These are phyloP conservation scores for Corynorhinus townsendii DNA, from an alignment of 2,113 vertebrate genomes.

Conservation along the genomic window DNA sequence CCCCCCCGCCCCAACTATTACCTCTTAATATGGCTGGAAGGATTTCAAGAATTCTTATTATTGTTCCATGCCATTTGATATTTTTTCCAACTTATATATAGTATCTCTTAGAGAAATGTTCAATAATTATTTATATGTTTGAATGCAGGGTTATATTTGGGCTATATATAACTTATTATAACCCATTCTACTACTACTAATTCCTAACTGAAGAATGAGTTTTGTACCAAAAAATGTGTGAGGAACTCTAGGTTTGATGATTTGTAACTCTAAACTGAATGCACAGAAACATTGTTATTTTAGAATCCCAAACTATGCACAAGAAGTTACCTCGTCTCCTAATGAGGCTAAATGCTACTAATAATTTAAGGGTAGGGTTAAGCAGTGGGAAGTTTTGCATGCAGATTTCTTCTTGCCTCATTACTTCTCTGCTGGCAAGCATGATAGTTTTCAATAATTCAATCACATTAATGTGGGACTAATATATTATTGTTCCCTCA, in stretches of 20 bases:
- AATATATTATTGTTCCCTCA: not conserved
- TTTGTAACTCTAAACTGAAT: not conserved
- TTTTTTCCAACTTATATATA: not conserved
- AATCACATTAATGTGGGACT: not conserved
- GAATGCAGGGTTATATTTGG: not conserved
- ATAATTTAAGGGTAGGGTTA: not conserved
- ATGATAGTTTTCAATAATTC: not conserved
- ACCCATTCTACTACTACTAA: not conserved
- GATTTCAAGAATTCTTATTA: not conserved
- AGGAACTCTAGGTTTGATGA: not conserved
- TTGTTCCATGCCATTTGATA: not conserved
- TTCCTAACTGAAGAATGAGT: not conserved
- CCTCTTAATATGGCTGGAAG: not conserved
- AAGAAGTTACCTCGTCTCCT: not conserved
- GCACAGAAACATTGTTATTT: not conserved
- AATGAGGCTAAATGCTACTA: not conserved
- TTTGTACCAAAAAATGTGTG: not conserved
- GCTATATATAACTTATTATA: not conserved
- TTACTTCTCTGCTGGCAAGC: not conserved
- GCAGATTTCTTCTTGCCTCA: not conserved
- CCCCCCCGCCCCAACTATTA: not conserved
- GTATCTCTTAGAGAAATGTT: not conserved
- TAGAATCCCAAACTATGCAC: not conserved
- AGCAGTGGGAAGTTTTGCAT: not conserved
- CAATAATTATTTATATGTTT: not conserved